These are phyloP conservation scores for Jaculus jaculus DNA, from an alignment of 2,113 vertebrate genomes.

Conservation along the genomic window DNA sequence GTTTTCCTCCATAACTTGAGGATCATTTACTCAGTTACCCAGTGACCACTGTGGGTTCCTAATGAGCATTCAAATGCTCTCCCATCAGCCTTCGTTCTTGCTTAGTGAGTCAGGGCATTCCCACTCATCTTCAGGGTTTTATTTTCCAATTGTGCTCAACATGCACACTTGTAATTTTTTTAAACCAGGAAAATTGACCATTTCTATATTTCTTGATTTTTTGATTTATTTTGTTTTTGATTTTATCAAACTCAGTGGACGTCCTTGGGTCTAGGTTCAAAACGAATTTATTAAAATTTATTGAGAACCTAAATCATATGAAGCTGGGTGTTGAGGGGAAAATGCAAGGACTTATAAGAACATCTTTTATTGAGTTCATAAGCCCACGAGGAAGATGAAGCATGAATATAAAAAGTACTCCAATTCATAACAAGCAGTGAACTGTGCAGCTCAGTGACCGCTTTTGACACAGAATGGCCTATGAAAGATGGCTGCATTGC, in stretches of 20 bases:
- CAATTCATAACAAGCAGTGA: neutral
- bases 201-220: neutral
- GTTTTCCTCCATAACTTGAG: neutral
- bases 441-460: neutral
- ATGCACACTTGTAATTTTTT: neutral
- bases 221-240: conserved; percentile 39
- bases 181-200: neutral
- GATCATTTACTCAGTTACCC: neutral
- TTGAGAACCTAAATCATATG: conserved; percentile 11
- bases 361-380: neutral
- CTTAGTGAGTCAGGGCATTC: neutral
- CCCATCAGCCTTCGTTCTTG: neutral
- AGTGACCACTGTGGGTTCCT: neutral
- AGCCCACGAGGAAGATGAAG: neutral
- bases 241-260: neutral
- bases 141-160: neutral
- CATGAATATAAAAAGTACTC: neutral
- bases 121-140: neutral
- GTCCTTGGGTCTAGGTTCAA: neutral
- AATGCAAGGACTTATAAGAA: neutral
- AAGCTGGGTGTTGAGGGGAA: neutral
- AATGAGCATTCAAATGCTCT: neutral
- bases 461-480: neutral
- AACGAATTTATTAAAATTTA: conserved; percentile 33
- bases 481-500: neutral